phyloP scores from a whole-genome alignment of 2,888 invertebrate genomes.

The Acholoe squamosa region DNA sequence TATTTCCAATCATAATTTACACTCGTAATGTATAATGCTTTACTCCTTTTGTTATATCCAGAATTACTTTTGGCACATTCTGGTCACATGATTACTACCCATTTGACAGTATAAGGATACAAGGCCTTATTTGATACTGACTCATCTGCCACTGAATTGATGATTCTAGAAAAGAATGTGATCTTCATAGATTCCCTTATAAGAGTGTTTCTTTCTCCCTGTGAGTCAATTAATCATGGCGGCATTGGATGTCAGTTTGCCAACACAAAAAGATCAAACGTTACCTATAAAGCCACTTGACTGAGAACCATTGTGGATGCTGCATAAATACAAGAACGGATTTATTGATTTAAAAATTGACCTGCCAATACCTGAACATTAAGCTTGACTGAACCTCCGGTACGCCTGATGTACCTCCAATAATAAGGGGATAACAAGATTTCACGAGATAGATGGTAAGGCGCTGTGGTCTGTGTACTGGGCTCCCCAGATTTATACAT shows the following conservation, averaged over 20 bases:
- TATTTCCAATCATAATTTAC: too few species aligned
- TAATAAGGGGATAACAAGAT: background rate
- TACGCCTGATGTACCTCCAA: background rate
- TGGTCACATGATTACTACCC: too few species aligned
- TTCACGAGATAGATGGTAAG: background rate
- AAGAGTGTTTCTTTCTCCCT: too few species aligned
- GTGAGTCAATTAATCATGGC: background rate
- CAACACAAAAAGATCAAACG: conserved; percentile 14
- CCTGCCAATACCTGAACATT: conserved; percentile 46
- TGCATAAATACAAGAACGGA: conserved; percentile 19
- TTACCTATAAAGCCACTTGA: background rate
- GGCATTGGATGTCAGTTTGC: background rate
- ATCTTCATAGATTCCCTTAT: too few species aligned
- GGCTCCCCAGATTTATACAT: too few species aligned
- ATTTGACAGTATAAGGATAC: too few species aligned
- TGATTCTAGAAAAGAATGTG: too few species aligned
- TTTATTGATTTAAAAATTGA: conserved; percentile 32
- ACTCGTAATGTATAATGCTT: too few species aligned
- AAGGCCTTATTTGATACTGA: too few species aligned
- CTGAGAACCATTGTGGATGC: background rate
- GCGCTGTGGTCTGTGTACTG: background rate
- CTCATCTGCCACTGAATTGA: too few species aligned
- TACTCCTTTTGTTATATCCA: too few species aligned
- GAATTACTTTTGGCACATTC: too few species aligned
- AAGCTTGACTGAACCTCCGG: background rate